Evolutionary conservation across 92 coral and sea anemone genomes (phyloP).

Genomic region (Ricordea florida): DNA sequence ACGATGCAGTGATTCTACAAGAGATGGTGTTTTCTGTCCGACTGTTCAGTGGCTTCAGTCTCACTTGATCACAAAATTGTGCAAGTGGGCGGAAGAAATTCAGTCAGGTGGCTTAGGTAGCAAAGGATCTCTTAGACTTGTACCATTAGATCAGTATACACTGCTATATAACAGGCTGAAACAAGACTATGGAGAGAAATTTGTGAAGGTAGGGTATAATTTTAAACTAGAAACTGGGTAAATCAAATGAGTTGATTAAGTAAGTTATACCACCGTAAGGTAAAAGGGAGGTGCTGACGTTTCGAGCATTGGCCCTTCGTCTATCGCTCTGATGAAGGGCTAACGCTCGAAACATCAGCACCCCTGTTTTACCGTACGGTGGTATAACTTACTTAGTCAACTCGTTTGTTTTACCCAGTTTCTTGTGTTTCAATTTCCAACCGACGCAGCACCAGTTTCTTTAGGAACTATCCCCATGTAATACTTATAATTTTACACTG

Average conservation of each 20-base stretch:
- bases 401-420: no score
- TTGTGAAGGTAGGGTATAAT: slow-evolving; percentile 92
- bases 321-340: no score
- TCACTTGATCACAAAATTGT: slow-evolving; percentile 83
- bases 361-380: no score
- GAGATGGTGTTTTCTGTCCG: slow-evolving; percentile 86
- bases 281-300: no score
- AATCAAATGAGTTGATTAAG: not conserved
- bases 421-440: no score
- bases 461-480: no score
- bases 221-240: no score
- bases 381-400: no score
- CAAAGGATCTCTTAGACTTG: slow-evolving; percentile 75
- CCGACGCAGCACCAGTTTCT: no score
- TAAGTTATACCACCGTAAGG: not conserved
- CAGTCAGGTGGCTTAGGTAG: slow-evolving; percentile 30
- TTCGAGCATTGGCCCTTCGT: no score
- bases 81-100: slow-evolving; percentile 84
- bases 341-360: no score
- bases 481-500: no score
- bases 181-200: slow-evolving; percentile 73
- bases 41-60: slow-evolving; percentile 85
- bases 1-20: not conserved
- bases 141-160: slow-evolving; percentile 84
- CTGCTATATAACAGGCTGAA: slow-evolving; percentile 79